These are phyloP conservation scores for Pelagia noctiluca DNA, from an alignment of 30 jellyfish, hydroid and myxozoan genomes.

Conservation along the genomic window DNA sequence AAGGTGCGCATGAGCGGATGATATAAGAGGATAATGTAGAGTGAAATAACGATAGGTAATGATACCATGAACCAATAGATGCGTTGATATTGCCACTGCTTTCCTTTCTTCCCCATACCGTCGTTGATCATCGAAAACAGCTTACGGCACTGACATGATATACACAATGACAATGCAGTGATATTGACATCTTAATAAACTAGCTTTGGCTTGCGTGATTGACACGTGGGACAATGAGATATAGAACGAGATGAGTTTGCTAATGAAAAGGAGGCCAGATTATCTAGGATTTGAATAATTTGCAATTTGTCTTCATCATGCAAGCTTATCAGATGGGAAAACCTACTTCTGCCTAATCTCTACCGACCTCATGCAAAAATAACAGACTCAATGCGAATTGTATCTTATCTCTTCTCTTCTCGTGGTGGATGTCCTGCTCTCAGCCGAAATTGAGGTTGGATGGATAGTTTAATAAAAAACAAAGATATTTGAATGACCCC, in stretches of 20 bases:
- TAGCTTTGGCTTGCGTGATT: too few species aligned
- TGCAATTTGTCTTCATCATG: conserved; percentile 18
- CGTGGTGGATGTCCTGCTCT: conserved; percentile 39
- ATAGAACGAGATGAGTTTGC: conserved; percentile 39
- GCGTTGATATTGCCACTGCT: too few species aligned
- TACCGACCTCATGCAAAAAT: conserved; percentile 35
- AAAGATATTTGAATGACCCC: conserved; percentile 70
- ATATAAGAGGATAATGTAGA: too few species aligned
- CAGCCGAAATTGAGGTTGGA: conserved; percentile 54
- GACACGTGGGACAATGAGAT: too few species aligned
- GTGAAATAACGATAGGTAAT: too few species aligned
- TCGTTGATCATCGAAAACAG: too few species aligned
- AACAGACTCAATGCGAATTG: conserved; percentile 31
- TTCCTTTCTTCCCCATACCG: too few species aligned
- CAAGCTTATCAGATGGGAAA: conserved; percentile 30
- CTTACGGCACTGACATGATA: too few species aligned
- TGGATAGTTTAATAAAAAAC: conserved; percentile 58
- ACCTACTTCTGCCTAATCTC: conserved; percentile 36
- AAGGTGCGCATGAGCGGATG: too few species aligned
- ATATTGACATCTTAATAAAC: too few species aligned
- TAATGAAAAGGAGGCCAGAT: conserved; percentile 22
- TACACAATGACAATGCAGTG: too few species aligned
- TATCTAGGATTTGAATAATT: conserved; percentile 27
- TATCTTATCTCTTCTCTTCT: conserved; percentile 36
- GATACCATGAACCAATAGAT: too few species aligned